Evolutionary conservation across 2,888 invertebrate genomes (phyloP).

Genomic region (Diloba caeruleocephala): DNA sequence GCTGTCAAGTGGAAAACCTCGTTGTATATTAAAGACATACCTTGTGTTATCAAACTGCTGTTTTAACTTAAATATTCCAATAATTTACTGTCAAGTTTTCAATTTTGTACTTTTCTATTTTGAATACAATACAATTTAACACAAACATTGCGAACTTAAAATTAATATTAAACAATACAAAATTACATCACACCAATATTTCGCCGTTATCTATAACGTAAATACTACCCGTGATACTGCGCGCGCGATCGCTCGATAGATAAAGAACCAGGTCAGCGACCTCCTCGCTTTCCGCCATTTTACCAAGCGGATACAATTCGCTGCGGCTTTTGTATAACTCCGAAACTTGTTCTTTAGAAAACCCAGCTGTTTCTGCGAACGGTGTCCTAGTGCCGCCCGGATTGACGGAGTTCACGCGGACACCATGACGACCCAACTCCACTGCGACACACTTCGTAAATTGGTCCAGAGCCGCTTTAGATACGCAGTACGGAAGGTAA

Average conservation of each 20-base stretch:
- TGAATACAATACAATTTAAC: no score
- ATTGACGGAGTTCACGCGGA: constrained; percentile 96
- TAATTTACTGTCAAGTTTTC: not conserved
- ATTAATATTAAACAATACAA: constrained; percentile 23
- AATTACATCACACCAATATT: constrained; percentile 68
- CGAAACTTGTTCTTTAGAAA: constrained; percentile 88
- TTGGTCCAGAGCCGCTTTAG: constrained; percentile 98
- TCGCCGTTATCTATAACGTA: constrained; percentile 84
- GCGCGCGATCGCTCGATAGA: constrained; percentile 95
- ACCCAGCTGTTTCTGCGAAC: constrained; percentile 90
- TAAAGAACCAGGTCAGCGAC: constrained; percentile 97
- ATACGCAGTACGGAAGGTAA: constrained; percentile 96
- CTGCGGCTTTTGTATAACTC: constrained; percentile 94
- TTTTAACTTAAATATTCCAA: not conserved
- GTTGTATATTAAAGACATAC: no score
- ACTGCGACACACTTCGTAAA: constrained; percentile 96
- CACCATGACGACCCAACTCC: constrained; percentile 93
- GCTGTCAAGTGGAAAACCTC: constrained; percentile 5
- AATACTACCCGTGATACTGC: constrained; percentile 95
- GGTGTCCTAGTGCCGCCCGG: constrained; percentile 97
- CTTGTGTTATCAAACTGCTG: not conserved
- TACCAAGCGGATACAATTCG: constrained; percentile 95
- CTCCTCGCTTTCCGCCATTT: constrained; percentile 94
- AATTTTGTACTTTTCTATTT: no score
- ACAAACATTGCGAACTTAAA: not conserved